Conservation (phyloP, 2,113 vertebrate species). For the Ellobius talpinus region DNA sequence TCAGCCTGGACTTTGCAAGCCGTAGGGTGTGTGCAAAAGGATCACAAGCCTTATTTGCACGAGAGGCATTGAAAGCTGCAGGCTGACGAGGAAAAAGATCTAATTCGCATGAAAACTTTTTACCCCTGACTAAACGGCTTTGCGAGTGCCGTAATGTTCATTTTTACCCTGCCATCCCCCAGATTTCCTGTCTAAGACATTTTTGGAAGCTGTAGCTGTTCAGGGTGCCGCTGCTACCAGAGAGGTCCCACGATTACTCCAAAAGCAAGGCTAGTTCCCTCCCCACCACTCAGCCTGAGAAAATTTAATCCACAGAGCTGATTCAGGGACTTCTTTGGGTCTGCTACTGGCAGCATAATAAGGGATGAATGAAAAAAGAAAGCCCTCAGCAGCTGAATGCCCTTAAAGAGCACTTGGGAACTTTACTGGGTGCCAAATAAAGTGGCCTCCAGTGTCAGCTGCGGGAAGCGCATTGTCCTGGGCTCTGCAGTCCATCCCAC, state of each 20-base stretch:
- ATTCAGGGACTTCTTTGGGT: conserved; percentile 78
- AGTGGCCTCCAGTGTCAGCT: conserved; percentile 83
- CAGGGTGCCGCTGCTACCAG: not conserved
- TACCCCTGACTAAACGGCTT: not conserved
- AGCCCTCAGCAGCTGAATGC: conserved; percentile 80
- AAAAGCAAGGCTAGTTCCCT: conserved; percentile 2
- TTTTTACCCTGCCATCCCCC: not conserved
- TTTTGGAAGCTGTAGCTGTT: not conserved
- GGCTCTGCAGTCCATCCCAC: conserved; percentile 64
- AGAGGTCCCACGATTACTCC: not conserved
- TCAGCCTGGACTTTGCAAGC: not conserved
- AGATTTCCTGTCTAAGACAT: not conserved
- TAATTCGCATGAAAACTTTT: not conserved
- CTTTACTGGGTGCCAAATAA: conserved; percentile 83
- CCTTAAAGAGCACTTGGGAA: conserved; percentile 83
- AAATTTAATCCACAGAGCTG: conserved; percentile 76
- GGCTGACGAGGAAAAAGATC: not conserved
- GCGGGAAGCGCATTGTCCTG: conserved; percentile 79
- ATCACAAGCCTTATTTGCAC: not conserved
- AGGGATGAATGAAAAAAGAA: conserved; percentile 72
- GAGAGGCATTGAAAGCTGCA: not conserved
- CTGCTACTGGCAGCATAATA: conserved; percentile 77
- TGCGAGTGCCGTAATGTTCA: not conserved
- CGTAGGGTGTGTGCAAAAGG: not conserved
- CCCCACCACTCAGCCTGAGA: conserved; percentile 70